Percentiles rank a stretch among this genome's conserved stretches.
These are phyloP conservation scores for Sycobia sp. DNA, from an alignment of 1,140 invertebrate genomes.

Conservation along the genomic window DNA sequence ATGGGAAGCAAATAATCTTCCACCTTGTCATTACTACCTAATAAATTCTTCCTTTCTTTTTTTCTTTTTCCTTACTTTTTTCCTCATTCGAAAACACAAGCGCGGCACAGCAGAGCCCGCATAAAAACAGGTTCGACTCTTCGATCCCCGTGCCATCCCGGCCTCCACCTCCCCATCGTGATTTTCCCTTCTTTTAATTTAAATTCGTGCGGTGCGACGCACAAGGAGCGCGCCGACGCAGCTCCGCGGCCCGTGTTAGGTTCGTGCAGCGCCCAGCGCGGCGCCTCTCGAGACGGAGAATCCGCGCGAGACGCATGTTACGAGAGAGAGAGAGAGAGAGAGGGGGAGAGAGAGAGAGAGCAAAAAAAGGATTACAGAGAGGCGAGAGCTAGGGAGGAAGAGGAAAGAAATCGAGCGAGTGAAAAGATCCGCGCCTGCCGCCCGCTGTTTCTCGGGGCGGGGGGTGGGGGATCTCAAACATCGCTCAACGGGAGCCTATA, in stretches of 20 bases:
- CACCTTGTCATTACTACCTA: too few species aligned
- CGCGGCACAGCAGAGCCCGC: too few species aligned
- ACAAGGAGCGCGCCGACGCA: not conserved
- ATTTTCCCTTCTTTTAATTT: not conserved
- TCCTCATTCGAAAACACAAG: too few species aligned
- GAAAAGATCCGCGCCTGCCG: not conserved
- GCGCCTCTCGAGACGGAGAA: too few species aligned
- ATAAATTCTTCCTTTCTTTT: too few species aligned
- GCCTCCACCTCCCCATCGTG: not conserved
- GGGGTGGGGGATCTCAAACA: slow-evolving; percentile 20
- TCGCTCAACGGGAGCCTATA: slow-evolving; percentile 30
- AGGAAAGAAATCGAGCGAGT: slow-evolving; percentile 2
- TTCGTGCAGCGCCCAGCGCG: not conserved
- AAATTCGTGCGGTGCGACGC: not conserved
- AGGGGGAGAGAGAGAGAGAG: not conserved
- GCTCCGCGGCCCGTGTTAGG: not conserved
- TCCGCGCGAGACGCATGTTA: not conserved
- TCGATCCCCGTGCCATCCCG: too few species aligned
- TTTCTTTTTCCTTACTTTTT: too few species aligned
- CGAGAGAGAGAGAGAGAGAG: not conserved
- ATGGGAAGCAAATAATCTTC: too few species aligned
- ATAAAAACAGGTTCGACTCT: too few species aligned
- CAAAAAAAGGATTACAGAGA: too few species aligned
- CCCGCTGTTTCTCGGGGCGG: slow-evolving; percentile 4
- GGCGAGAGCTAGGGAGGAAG: not conserved